A percentile compares a stretch with the other conserved stretches of the same genome.
phyloP scores from a whole-genome alignment of 2,888 invertebrate species.

The Drosophila demipolita region DNA sequence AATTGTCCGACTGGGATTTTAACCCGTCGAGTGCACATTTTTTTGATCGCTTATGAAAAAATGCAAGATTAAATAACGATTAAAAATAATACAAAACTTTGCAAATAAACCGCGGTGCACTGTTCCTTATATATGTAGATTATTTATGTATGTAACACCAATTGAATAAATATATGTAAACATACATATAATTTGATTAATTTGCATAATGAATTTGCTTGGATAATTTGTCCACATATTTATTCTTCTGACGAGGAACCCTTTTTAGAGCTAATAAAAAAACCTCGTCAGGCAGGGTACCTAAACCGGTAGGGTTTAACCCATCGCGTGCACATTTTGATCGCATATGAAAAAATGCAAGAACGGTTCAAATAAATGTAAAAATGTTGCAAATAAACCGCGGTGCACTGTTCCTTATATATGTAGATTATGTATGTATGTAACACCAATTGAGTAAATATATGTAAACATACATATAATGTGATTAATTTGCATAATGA shows the following conservation, averaged over 20 bases:
- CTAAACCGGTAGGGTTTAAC: conserved; percentile 13
- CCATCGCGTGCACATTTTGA: conserved; percentile 28
- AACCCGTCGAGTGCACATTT: neutral
- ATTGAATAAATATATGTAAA: conserved; percentile 51
- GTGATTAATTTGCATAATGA: conserved; percentile 32
- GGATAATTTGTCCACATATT: neutral
- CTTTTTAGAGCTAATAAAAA: conserved; percentile 11
- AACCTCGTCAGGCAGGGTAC: conserved; percentile 14
- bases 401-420: neutral
- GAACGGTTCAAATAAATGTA: neutral
- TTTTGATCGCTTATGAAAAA: neutral
- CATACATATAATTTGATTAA: conserved; percentile 32
- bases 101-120: neutral
- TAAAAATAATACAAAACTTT: neutral
- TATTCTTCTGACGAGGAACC: neutral
- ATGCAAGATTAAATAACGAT: neutral
- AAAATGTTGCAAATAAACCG: neutral
- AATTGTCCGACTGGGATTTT: neutral
- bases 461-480: conserved; percentile 16
- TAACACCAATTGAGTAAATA: conserved; percentile 64
- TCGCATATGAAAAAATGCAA: neutral
- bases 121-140: neutral
- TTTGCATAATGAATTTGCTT: conserved; percentile 29
- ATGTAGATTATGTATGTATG: neutral
- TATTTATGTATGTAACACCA: conserved; percentile 42